Evolutionary conservation across 2,888 invertebrate genomes (phyloP).

Genomic region (Andrena fulva): DNA sequence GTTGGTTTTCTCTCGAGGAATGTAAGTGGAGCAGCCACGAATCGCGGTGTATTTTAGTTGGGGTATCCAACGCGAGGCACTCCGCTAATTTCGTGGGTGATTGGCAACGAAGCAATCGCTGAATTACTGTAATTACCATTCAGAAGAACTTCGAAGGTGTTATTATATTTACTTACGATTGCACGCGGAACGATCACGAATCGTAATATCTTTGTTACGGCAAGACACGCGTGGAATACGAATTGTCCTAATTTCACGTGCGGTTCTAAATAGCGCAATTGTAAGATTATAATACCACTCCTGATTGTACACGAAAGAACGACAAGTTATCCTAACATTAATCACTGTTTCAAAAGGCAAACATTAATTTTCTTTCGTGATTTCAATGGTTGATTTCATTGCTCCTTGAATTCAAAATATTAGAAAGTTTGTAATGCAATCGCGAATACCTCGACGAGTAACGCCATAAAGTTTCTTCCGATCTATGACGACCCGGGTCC

Average conservation of each 20-base stretch:
- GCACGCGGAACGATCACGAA: background rate
- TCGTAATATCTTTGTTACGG: background rate
- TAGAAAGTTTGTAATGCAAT: background rate
- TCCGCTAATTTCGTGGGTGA: too few relatives aligned
- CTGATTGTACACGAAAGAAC: too few relatives aligned
- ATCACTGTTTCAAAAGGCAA: too few relatives aligned
- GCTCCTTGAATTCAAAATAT: background rate
- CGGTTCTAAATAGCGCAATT: background rate
- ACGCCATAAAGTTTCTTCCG: background rate
- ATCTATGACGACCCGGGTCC: too few relatives aligned
- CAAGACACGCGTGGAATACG: background rate
- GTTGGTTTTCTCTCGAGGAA: background rate
- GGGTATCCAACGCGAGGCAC: too few relatives aligned
- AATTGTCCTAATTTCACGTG: background rate
- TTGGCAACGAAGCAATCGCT: conserved; percentile 4
- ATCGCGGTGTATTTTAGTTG: too few relatives aligned
- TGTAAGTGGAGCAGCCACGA: background rate
- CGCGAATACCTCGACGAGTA: conserved; percentile 1
- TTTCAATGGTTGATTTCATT: too few relatives aligned
- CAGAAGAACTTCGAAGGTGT: background rate
- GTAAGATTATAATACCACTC: background rate
- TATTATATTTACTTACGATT: background rate
- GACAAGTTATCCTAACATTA: too few relatives aligned
- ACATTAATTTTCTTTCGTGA: too few relatives aligned
- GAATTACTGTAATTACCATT: background rate